Conservation (phyloP, 2,113 vertebrate genomes). For the Corythoichthys haematopterus region DNA sequence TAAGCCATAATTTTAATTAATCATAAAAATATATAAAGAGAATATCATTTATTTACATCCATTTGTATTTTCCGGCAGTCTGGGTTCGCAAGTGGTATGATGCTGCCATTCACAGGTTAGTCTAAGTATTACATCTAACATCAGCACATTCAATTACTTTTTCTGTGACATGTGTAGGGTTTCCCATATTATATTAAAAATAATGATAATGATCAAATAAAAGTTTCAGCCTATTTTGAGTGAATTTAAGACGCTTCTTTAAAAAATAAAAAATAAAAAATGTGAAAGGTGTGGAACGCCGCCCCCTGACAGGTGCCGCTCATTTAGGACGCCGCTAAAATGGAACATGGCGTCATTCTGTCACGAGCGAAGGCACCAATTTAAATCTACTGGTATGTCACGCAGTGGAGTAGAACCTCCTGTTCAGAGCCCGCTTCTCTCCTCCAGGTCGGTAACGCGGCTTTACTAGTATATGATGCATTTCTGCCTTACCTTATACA, state of each 20-base stretch:
- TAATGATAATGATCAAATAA: no score
- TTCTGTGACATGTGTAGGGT: no score
- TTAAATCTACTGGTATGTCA: conserved; percentile 45
- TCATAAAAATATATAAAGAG: no score
- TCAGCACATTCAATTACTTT: no score
- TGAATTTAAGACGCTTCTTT: no score
- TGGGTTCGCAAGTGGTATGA: not conserved
- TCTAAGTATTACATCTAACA: not conserved
- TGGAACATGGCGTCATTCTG: conserved; percentile 20
- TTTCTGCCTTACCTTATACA: no score
- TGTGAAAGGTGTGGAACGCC: not conserved
- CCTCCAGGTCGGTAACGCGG: conserved; percentile 45
- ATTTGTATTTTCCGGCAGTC: not conserved
- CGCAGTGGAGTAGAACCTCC: conserved; percentile 54
- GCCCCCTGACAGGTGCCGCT: conserved; percentile 51
- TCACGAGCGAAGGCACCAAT: conserved; percentile 34
- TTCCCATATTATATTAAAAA: no score
- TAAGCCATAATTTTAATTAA: no score
- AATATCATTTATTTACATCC: not conserved
- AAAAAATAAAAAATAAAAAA: no score
- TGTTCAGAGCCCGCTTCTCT: conserved; percentile 59
- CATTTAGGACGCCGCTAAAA: conserved; percentile 57
- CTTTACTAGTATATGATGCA: no score
- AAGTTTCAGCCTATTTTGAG: no score
- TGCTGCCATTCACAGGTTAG: not conserved